Evolutionary conservation across 1,140 invertebrate species (phyloP).

Genomic region (Drosophila auraria): DNA sequence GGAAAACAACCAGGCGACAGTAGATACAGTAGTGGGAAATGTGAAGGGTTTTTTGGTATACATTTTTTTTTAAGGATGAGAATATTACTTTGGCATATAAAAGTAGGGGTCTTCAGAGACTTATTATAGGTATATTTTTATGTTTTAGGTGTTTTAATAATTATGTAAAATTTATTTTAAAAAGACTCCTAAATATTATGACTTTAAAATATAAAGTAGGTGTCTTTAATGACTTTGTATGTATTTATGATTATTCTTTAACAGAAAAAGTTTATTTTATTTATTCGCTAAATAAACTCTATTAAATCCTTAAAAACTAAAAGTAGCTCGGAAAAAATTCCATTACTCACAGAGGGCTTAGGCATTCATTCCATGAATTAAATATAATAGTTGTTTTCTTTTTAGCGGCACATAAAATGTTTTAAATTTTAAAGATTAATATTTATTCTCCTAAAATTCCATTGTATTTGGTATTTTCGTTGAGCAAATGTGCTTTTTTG

Average conservation of each 20-base stretch:
- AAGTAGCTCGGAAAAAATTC: not conserved
- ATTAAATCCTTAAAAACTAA: not conserved
- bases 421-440: not conserved
- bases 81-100: not conserved
- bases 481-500: not conserved
- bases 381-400: not conserved
- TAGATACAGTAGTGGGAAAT: not conserved
- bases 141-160: not conserved
- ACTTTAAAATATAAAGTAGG: too few relatives aligned
- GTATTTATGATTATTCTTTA: not conserved
- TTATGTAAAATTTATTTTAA: not conserved
- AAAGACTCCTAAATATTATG: too few relatives aligned
- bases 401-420: too few relatives aligned
- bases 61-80: too few relatives aligned
- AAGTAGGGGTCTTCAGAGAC: not conserved
- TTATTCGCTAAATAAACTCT: not conserved
- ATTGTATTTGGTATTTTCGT: not conserved
- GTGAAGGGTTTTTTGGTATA: not conserved
- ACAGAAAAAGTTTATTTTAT: rapidly evolving
- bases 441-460: not conserved
- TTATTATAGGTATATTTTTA: not conserved
- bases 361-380: not conserved
- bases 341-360: not conserved
- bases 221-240: too few relatives aligned
- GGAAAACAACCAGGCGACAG: slow-evolving; percentile 20